These are phyloP conservation scores for Carcharodon carcharias DNA, from an alignment of 2,797 vertebrate species.

Conservation along the genomic window DNA sequence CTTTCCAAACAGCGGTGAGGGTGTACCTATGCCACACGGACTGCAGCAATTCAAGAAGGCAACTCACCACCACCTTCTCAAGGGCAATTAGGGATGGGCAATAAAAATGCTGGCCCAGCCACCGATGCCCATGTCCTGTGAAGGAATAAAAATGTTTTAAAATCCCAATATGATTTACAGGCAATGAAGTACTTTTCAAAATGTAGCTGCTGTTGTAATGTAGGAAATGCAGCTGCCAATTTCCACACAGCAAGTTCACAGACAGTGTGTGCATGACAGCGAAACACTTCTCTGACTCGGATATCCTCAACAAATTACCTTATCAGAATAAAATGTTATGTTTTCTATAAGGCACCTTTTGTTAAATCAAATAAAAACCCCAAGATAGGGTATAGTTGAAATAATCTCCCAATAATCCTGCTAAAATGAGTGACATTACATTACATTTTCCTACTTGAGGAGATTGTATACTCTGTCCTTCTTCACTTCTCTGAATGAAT, in stretches of 20 bases:
- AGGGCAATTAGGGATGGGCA: too few species aligned
- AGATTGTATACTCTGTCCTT: neutral
- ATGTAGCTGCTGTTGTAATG: neutral
- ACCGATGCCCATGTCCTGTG: too few species aligned
- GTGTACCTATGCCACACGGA: too few species aligned
- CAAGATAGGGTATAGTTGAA: neutral
- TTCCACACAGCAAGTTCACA: neutral
- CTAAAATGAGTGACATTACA: conserved; percentile 15
- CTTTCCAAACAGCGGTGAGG: too few species aligned
- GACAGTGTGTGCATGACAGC: too few species aligned
- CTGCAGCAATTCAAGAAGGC: too few species aligned
- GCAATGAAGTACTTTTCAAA: neutral
- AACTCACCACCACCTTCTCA: too few species aligned
- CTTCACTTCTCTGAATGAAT: neutral
- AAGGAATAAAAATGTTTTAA: too few species aligned
- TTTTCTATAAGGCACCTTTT: neutral
- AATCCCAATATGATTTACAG: neutral
- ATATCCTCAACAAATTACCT: neutral
- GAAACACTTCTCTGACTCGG: neutral
- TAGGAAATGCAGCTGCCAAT: neutral
- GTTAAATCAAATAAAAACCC: neutral
- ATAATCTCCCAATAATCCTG: neutral
- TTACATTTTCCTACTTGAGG: neutral
- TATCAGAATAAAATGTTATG: neutral
- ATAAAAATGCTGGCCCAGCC: too few species aligned